Evolutionary conservation across 1,140 invertebrate species (phyloP).

Genomic region (Manduca sexta): DNA sequence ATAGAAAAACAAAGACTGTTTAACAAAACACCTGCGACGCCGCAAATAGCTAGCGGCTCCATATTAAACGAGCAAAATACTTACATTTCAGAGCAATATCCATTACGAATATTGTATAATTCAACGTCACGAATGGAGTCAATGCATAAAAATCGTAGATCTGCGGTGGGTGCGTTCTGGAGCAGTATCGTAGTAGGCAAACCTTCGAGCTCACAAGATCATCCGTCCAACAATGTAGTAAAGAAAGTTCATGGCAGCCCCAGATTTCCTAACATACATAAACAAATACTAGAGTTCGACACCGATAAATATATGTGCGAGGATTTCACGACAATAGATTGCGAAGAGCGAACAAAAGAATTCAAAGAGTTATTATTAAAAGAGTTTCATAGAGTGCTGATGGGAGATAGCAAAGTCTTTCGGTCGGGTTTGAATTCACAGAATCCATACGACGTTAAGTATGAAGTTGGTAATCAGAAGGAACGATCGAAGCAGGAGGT

Average conservation of each 20-base stretch:
- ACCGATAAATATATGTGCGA: slow-evolving; percentile 70
- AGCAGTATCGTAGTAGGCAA: slow-evolving; percentile 34
- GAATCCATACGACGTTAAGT: slow-evolving; percentile 77
- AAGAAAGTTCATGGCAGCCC: slow-evolving; percentile 65
- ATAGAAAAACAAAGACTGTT: slow-evolving; percentile 69
- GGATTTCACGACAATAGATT: slow-evolving; percentile 61
- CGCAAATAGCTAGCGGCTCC: slow-evolving; percentile 22
- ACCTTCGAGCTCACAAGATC: slow-evolving; percentile 12
- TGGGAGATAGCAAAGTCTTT: slow-evolving; percentile 76
- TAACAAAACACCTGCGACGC: slow-evolving; percentile 44
- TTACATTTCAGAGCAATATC: slow-evolving; percentile 36
- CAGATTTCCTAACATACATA: slow-evolving; percentile 74
- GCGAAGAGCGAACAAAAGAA: slow-evolving; percentile 62
- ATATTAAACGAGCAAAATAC: slow-evolving; percentile 34
- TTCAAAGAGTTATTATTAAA: slow-evolving; percentile 75
- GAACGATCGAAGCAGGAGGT: slow-evolving; percentile 62
- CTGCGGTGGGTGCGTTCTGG: slow-evolving; percentile 34
- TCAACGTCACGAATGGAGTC: slow-evolving; percentile 22
- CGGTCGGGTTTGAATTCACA: slow-evolving; percentile 66
- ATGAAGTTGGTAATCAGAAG: slow-evolving; percentile 52
- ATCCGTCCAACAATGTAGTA: slow-evolving; percentile 42
- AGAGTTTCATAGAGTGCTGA: slow-evolving; percentile 75
- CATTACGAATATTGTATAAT: slow-evolving; percentile 29
- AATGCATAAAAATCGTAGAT: slow-evolving; percentile 42
- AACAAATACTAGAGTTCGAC: slow-evolving; percentile 70